Conservation (phyloP, 2,888 invertebrate species). For the Tipula vernalis region DNA sequence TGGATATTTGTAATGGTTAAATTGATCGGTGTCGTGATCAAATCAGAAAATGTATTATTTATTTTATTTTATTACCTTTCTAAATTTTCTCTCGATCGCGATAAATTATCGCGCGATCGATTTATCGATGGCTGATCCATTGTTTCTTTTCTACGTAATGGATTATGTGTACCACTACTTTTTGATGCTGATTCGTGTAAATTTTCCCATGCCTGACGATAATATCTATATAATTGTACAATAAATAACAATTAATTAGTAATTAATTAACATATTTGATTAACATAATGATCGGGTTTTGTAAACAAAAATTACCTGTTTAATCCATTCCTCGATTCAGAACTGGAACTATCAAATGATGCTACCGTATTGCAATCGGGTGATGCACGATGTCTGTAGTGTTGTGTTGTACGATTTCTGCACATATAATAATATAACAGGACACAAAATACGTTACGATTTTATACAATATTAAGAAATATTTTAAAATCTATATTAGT, state of each 20-base stretch:
- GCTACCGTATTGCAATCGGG: conserved; percentile 86
- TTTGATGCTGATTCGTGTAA: conserved; percentile 68
- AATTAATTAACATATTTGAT: background rate
- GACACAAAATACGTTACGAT: background rate
- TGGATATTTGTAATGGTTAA: background rate
- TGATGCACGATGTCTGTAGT: conserved; percentile 77
- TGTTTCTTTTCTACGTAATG: conserved; percentile 55
- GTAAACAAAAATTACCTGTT: conserved; percentile 41
- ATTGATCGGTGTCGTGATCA: background rate
- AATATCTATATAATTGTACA: conserved; percentile 41
- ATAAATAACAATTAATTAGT: background rate
- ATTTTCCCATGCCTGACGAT: conserved; percentile 88
- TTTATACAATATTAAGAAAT: background rate
- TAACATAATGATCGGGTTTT: background rate
- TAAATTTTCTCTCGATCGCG: conserved; percentile 34
- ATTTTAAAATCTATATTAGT: background rate
- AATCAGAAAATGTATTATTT: background rate
- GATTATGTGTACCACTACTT: conserved; percentile 39
- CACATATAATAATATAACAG: background rate
- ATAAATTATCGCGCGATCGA: conserved; percentile 33
- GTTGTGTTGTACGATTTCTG: conserved; percentile 72
- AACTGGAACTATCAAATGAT: conserved; percentile 77
- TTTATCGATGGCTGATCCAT: conserved; percentile 48
- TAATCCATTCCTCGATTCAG: conserved; percentile 69
- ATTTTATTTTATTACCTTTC: conserved; percentile 25